A percentile compares a stretch with the other conserved stretches of the same genome.
Evolutionary conservation across 2,888 invertebrate species (phyloP).

Genomic region (Leptopilina syphax): DNA sequence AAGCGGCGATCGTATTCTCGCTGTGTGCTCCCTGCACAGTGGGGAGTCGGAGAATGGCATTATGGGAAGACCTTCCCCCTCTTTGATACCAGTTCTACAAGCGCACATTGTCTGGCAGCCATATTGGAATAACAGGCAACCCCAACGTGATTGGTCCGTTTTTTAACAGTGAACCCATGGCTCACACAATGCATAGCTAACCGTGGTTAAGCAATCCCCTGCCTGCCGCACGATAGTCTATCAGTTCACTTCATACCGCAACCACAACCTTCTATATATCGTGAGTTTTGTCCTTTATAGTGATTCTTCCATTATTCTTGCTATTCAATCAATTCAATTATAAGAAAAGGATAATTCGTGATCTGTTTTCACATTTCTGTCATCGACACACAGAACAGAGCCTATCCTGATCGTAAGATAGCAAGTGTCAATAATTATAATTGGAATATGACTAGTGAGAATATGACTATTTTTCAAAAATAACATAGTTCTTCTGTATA

Average conservation of each 20-base stretch:
- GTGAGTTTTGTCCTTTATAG: constrained; percentile 61
- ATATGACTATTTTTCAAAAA: too few species aligned
- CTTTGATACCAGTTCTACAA: constrained; percentile 54
- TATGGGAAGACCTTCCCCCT: constrained; percentile 70
- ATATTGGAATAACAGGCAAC: constrained; percentile 73
- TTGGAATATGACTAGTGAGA: too few species aligned
- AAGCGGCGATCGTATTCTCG: constrained; percentile 60
- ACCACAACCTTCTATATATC: constrained; percentile 60
- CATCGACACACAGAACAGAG: too few species aligned
- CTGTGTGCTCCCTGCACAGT: constrained; percentile 65
- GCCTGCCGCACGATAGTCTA: constrained; percentile 72
- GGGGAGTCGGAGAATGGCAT: constrained; percentile 74
- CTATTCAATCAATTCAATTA: not conserved
- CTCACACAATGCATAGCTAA: constrained; percentile 62
- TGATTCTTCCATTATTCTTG: not conserved
- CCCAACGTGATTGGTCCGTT: constrained; percentile 73
- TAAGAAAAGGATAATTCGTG: too few species aligned
- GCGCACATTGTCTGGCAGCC: constrained; percentile 75
- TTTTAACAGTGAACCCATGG: constrained; percentile 66
- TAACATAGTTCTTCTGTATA: too few species aligned
- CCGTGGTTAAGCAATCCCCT: constrained; percentile 71
- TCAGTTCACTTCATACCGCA: constrained; percentile 70
- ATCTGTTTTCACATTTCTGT: too few species aligned
- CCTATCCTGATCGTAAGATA: too few species aligned
- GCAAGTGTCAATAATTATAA: too few species aligned